phyloP scores from a whole-genome alignment of 2,888 invertebrate species.

The Chaetoderma sp. region DNA sequence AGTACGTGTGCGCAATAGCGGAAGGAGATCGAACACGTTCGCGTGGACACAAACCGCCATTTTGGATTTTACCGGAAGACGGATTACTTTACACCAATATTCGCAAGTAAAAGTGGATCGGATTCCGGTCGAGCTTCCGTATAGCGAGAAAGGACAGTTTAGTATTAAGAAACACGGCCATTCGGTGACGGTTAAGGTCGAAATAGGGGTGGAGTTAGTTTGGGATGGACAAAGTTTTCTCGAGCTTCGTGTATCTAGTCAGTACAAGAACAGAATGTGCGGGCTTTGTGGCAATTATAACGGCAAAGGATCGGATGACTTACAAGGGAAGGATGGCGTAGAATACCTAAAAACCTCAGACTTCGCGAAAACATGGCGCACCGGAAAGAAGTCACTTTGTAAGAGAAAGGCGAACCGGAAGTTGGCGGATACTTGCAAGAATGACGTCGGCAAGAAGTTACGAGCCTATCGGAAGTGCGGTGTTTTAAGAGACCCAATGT shows the following conservation, averaged over 20 bases:
- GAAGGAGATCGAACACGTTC: conserved; percentile 82
- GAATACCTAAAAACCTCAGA: conserved; percentile 77
- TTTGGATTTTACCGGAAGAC: conserved; percentile 72
- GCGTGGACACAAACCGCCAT: conserved; percentile 89
- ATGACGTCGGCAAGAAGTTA: conserved; percentile 39
- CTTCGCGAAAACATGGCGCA: conserved; percentile 92
- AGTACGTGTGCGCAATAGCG: conserved; percentile 90
- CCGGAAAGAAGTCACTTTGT: conserved; percentile 77
- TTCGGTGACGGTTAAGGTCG: conserved; percentile 68
- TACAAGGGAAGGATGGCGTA: conserved; percentile 70
- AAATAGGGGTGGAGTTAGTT: conserved; percentile 81
- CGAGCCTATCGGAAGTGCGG: conserved; percentile 71
- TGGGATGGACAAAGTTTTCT: conserved; percentile 96
- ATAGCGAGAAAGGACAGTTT: conserved; percentile 69
- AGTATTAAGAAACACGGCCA: conserved; percentile 72
- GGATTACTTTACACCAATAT: conserved; percentile 79
- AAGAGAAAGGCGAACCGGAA: conserved; percentile 44
- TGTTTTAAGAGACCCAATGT: conserved; percentile 73
- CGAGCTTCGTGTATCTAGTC: conserved; percentile 82
- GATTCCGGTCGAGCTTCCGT: conserved; percentile 80
- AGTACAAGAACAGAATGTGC: conserved; percentile 82
- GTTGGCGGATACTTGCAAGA: conserved; percentile 45
- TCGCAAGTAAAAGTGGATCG: conserved; percentile 88
- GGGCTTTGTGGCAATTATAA: conserved; percentile 97
- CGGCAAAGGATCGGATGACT: conserved; percentile 86